Evolutionary conservation across 2,113 vertebrate species (phyloP), one percentile per base, ranked within the genome.

Genomic region (Chionomys nivalis): DNA sequence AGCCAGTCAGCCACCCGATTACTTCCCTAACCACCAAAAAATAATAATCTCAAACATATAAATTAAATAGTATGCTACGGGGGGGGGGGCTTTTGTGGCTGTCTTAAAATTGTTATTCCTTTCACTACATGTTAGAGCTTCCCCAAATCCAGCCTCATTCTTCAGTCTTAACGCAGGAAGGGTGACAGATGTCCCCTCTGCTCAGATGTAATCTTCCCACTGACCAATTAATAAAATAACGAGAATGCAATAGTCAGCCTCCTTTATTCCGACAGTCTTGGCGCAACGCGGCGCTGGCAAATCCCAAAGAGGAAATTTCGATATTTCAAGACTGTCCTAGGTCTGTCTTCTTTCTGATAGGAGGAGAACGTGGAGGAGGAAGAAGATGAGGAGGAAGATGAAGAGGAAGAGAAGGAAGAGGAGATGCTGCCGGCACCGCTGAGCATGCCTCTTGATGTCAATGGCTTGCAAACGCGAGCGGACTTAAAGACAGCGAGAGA

Each of bases 261-360:
- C 98, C 98, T 99, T 98, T 98, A 99, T 99, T 98, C 98, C 98
- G 94, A 98, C 98, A 97, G 98, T 98, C 98, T 98, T 98, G 98
- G 98, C 98, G 97, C 98, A 98, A 97, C 98, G 98, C 98, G 97
- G 98, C 97, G 97, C 97, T 97, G 98, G 98, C 98, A 98, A 98
- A 98, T 98, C 98, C 98, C 98, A 97, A 96, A 95, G 97, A 98
- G 96, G 97, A 98, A 96, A 98, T 98, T 97, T 98, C 96, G 97
- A 1, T 98, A 90, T 98, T 98, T 98, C 98, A 98, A 96, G 98
- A 98, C 97, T 98, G 98, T 98, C 98, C 98, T 98, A 98, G 96
- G 98, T 96, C 97, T 98, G 96, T 98, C 98, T 98, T 98, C 98
- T 97, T 96, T 98, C 94, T 96, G 96, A 94, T 95, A 98, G 97